Conservation (phyloP, 2,888 invertebrate species). For the Eueremaeus valkanovi region DNA sequence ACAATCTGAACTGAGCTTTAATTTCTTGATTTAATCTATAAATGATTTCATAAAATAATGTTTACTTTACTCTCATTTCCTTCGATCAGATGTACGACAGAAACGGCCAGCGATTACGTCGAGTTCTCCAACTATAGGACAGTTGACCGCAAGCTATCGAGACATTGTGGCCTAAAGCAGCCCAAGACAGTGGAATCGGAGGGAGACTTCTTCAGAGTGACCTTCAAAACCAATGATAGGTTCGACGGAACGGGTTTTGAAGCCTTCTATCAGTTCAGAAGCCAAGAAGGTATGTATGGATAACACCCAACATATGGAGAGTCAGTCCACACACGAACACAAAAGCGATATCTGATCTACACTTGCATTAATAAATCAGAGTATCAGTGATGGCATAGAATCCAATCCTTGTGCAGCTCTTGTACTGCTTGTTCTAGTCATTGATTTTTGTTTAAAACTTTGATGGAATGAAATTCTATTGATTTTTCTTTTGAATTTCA, state of each 20-base stretch:
- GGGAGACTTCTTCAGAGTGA: constrained; percentile 86
- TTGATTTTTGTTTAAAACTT: constrained; percentile 31
- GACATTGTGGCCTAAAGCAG: constrained; percentile 72
- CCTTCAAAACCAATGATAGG: constrained; percentile 87
- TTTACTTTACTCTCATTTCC: too few species aligned
- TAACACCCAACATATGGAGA: not conserved
- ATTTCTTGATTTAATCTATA: too few species aligned
- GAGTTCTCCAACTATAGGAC: constrained; percentile 93
- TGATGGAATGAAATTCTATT: not conserved
- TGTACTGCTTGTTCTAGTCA: not conserved
- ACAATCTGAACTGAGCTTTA: too few species aligned
- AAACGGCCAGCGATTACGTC: constrained; percentile 89
- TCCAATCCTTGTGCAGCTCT: not conserved
- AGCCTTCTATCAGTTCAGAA: constrained; percentile 79
- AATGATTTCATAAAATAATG: too few species aligned
- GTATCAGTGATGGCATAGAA: not conserved
- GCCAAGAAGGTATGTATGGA: constrained; percentile 14
- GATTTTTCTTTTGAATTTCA: not conserved
- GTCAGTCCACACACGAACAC: not conserved
- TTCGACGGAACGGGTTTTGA: constrained; percentile 92
- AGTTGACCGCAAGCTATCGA: constrained; percentile 78
- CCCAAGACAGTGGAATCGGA: constrained; percentile 63
- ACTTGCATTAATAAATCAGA: constrained; percentile 16
- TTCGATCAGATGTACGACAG: constrained; percentile 79
- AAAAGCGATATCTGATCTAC: constrained; percentile 1